Percentiles rank a stretch among this genome's conserved stretches.
Conservation (phyloP, 2,113 vertebrate species). For the Percina caprodes region DNA sequence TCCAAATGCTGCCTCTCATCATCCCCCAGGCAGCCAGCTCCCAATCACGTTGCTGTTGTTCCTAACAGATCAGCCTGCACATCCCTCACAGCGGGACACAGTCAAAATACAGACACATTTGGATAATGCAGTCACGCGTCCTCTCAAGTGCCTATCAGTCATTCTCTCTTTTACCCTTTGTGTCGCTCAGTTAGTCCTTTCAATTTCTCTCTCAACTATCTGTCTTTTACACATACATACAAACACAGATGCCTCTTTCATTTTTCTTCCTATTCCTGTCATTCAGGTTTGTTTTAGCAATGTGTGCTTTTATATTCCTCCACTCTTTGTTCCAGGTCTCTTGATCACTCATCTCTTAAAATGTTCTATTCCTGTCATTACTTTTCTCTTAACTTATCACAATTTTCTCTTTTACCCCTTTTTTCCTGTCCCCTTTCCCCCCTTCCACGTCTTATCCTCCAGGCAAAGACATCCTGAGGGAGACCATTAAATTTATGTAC, state of each 20-base stretch:
- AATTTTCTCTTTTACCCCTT: slow-evolving; percentile 1
- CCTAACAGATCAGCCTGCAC: slow-evolving; percentile 50
- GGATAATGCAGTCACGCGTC: slow-evolving; percentile 51
- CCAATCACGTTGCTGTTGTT: slow-evolving; percentile 66
- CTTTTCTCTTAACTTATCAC: not conserved
- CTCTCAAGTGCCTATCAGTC: slow-evolving; percentile 56
- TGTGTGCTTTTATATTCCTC: not conserved
- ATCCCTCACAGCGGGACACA: slow-evolving; percentile 33
- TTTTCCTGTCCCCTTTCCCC: not conserved
- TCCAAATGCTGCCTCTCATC: slow-evolving; percentile 63
- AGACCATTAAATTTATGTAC: slow-evolving; percentile 99
- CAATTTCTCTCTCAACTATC: not conserved
- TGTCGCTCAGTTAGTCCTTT: slow-evolving; percentile 5
- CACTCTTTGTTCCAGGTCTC: not conserved
- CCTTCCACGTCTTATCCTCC: not conserved
- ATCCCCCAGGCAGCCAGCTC: slow-evolving; percentile 58
- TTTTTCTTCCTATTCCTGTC: no score
- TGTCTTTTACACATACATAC: not conserved
- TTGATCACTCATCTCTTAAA: slow-evolving; percentile 13
- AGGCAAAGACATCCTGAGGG: slow-evolving; percentile 93
- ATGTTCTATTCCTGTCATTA: not conserved
- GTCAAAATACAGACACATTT: slow-evolving; percentile 53
- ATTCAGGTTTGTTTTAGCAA: not conserved
- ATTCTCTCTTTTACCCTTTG: slow-evolving; percentile 10
- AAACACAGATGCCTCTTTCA: not conserved